A percentile compares a stretch with the other conserved stretches of the same genome.
Conservation (phyloP, 2,888 invertebrate genomes). For the Chirona hameri region DNA sequence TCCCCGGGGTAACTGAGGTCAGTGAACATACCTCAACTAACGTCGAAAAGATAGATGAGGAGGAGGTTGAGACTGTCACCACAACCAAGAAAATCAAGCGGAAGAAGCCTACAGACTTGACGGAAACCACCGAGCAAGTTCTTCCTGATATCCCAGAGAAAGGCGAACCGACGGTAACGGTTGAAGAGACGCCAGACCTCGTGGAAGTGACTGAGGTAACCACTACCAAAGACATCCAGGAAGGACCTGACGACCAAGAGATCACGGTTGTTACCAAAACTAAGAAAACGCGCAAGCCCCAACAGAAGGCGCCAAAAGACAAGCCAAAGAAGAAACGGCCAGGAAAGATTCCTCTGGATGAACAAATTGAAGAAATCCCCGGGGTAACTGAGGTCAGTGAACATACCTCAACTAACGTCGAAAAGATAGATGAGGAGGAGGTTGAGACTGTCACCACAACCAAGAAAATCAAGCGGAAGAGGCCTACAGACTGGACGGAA, state of each 20-base stretch:
- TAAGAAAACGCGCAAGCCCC: background rate
- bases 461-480: background rate
- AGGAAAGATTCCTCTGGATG: background rate
- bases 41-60: background rate
- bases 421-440: constrained; percentile 23
- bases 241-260: background rate
- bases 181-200: background rate
- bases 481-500: background rate
- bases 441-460: constrained; percentile 14
- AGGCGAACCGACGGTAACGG: background rate
- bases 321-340: background rate
- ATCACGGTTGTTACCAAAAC: background rate
- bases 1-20: background rate
- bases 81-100: background rate
- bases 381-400: constrained; percentile 11
- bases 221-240: background rate
- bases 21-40: background rate
- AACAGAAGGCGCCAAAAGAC: background rate
- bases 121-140: background rate
- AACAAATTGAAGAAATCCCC: constrained; percentile 32
- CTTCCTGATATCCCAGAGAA: background rate
- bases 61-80: background rate
- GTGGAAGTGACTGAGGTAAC: background rate
- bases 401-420: constrained; percentile 4
- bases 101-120: background rate